A percentile compares a stretch with the other conserved stretches of the same genome.
phyloP scores from a whole-genome alignment of 2,797 vertebrate genomes.

The Gastrophryne carolinensis region DNA sequence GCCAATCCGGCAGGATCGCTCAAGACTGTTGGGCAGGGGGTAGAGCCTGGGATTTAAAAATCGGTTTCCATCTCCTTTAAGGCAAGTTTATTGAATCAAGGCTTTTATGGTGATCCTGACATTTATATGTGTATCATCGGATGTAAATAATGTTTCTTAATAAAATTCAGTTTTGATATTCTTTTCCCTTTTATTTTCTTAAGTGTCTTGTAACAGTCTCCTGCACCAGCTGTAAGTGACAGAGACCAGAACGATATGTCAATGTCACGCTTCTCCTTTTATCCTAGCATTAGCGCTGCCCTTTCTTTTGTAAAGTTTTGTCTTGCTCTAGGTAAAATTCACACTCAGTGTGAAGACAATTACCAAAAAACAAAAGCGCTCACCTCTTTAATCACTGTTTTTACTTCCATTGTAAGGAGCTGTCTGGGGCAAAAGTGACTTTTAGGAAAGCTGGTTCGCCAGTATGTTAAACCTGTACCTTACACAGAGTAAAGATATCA shows the following conservation, averaged over 20 bases:
- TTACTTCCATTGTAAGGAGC: neutral
- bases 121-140: no score
- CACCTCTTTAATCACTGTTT: slow-evolving; percentile 3
- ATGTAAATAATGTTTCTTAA: no score
- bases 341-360: neutral
- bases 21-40: no score
- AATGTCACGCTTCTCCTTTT: slow-evolving; percentile 18
- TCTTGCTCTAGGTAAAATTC: slow-evolving; percentile 7
- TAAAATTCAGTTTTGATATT: no score
- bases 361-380: neutral
- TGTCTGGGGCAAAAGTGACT: neutral
- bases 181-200: no score
- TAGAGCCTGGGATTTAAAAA: no score
- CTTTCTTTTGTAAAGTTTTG: neutral
- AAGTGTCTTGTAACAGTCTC: no score
- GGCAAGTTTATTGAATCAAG: no score
- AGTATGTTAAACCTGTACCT: neutral
- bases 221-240: neutral
- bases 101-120: no score
- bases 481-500: neutral
- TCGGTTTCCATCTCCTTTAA: no score
- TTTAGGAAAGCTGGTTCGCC: neutral
- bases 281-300: neutral
- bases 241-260: slow-evolving; percentile 1
- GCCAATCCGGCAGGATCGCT: no score